phyloP scores from a whole-genome alignment of 1,140 invertebrate genomes.

The Watersipora subatra region DNA sequence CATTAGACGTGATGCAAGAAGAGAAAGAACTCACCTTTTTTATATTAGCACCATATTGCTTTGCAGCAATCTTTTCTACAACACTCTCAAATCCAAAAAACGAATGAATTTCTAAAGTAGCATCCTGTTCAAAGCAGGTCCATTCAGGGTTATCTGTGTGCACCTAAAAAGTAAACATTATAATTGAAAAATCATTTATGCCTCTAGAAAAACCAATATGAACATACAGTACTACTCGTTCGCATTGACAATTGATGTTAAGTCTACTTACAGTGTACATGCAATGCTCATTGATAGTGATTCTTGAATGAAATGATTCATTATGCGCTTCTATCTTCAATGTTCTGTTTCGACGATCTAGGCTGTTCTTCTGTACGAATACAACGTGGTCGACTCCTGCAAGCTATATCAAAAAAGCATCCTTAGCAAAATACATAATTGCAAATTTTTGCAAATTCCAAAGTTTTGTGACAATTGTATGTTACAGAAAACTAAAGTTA shows the following conservation, averaged over 20 bases:
- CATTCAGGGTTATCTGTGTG: slow-evolving; percentile 86
- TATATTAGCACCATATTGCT: slow-evolving; percentile 85
- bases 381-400: slow-evolving; percentile 82
- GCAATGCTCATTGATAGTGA: slow-evolving; percentile 80
- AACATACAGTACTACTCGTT: neutral
- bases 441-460: neutral
- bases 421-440: slow-evolving; percentile 5
- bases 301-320: slow-evolving; percentile 73
- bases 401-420: slow-evolving; percentile 51
- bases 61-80: slow-evolving; percentile 91
- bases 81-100: slow-evolving; percentile 92
- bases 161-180: too few relatives aligned
- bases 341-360: slow-evolving; percentile 62
- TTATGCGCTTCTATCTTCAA: slow-evolving; percentile 85
- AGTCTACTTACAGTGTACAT: slow-evolving; percentile 80
- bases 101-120: slow-evolving; percentile 83
- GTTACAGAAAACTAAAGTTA: too few relatives aligned
- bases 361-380: slow-evolving; percentile 81
- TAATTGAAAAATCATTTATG: slow-evolving; percentile 14
- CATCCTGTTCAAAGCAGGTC: slow-evolving; percentile 93
- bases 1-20: too few relatives aligned
- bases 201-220: neutral
- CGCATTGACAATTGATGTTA: too few relatives aligned
- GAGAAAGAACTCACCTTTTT: slow-evolving; percentile 72
- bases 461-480: too few relatives aligned